Evolutionary conservation across 2,113 vertebrate species (phyloP).

Genomic region (Salvelinus fontinalis): DNA sequence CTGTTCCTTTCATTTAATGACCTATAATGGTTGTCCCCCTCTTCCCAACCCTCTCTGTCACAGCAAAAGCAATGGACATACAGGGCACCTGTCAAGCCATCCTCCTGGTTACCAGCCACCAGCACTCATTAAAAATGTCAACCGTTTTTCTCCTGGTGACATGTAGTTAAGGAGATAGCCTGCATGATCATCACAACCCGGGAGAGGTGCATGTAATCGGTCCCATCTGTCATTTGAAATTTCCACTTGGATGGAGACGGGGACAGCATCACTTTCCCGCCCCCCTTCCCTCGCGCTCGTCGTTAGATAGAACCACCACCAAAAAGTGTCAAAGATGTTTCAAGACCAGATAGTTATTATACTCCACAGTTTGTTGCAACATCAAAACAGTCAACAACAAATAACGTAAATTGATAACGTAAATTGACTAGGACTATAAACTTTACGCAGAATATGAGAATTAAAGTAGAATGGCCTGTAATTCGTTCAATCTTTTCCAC

Average conservation of each 20-base stretch:
- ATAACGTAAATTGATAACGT: not conserved
- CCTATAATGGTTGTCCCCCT: conserved; percentile 22
- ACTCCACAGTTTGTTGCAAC: conserved; percentile 17
- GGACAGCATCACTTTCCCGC: conserved; percentile 17
- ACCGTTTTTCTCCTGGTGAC: conserved; percentile 62
- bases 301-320: not conserved
- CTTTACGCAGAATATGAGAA: too few species aligned
- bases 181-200: conserved; percentile 47
- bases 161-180: conserved; percentile 68
- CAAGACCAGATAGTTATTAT: not conserved
- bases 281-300: not conserved
- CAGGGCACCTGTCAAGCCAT: conserved; percentile 43
- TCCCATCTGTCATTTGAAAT: conserved; percentile 59
- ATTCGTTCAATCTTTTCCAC: too few species aligned
- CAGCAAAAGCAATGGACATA: conserved; percentile 42
- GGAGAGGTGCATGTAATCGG: conserved; percentile 19
- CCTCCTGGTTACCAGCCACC: conserved; percentile 19
- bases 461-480: too few species aligned
- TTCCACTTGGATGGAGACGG: conserved; percentile 51
- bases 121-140: conserved; percentile 63
- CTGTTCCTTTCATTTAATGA: not conserved
- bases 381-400: not conserved
- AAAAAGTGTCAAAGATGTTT: not conserved
- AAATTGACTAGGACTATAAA: not conserved
- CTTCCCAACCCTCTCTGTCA: conserved; percentile 5